Percentiles rank a stretch among this genome's conserved stretches.
Evolutionary conservation across 2,888 invertebrate genomes (phyloP).

Genomic region (Andrena hattorfiana): DNA sequence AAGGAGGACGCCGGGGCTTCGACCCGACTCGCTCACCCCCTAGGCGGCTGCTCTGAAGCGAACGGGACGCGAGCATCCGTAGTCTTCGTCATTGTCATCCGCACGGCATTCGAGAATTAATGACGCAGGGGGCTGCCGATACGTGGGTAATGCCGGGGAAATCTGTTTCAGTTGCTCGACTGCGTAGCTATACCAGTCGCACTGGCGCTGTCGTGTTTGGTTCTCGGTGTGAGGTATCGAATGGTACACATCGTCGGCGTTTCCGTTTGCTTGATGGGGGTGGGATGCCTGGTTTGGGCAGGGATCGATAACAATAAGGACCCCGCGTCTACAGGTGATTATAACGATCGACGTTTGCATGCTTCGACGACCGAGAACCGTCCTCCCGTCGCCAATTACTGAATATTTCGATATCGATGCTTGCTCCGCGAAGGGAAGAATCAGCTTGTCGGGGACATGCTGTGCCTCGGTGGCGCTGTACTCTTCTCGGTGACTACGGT

Average conservation of each 20-base stretch:
- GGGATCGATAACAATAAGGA: constrained; percentile 91
- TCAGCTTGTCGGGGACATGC: constrained; percentile 93
- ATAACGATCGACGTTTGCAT: not conserved
- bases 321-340: constrained; percentile 76
- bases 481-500: constrained; percentile 93
- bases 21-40: constrained; percentile 34
- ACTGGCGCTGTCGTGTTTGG: constrained; percentile 91
- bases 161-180: constrained; percentile 90
- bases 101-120: constrained; percentile 3
- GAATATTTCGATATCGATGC: not conserved
- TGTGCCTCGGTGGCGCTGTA: constrained; percentile 92
- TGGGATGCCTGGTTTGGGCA: constrained; percentile 93
- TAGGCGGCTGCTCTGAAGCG: constrained; percentile 38
- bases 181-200: constrained; percentile 95
- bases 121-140: not conserved
- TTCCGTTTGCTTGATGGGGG: constrained; percentile 92
- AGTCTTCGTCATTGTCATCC: constrained; percentile 23
- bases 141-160: not conserved
- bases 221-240: constrained; percentile 91
- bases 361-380: not conserved
- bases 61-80: constrained; percentile 8
- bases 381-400: not conserved
- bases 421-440: constrained; percentile 88
- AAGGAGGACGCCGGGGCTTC: constrained; percentile 42
- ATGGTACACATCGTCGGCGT: constrained; percentile 92